phyloP scores from a whole-genome alignment of 2,113 vertebrate species.

The Ptyas mucosa region DNA sequence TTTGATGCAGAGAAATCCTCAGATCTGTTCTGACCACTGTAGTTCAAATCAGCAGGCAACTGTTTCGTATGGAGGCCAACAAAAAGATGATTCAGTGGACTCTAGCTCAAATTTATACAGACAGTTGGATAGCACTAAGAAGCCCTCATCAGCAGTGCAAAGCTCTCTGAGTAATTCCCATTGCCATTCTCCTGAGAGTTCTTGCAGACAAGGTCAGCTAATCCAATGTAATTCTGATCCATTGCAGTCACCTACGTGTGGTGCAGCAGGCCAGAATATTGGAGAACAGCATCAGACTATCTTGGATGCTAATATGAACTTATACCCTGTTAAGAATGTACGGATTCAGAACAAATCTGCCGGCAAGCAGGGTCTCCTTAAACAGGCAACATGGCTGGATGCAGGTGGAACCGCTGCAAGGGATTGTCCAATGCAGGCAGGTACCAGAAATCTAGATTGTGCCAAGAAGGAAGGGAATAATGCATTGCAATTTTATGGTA shows the following conservation, averaged over 20 bases:
- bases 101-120: background rate
- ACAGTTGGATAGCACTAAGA: slow-evolving; percentile 31
- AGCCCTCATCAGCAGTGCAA: background rate
- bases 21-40: slow-evolving; percentile 32
- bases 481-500: slow-evolving; percentile 21
- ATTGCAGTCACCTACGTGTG: slow-evolving; percentile 23
- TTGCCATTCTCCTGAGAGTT: slow-evolving; percentile 10
- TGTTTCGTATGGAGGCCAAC: slow-evolving; percentile 24
- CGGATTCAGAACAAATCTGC: slow-evolving; percentile 26
- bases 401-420: fast-evolving
- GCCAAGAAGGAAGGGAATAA: background rate
- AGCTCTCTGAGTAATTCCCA: slow-evolving; percentile 23
- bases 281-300: slow-evolving; percentile 12
- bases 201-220: slow-evolving; percentile 24
- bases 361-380: background rate
- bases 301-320: background rate
- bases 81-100: slow-evolving; percentile 35
- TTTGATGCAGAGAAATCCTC: slow-evolving; percentile 25
- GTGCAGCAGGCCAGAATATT: slow-evolving; percentile 25
- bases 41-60: slow-evolving; percentile 37
- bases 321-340: background rate
- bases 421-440: slow-evolving; percentile 22
- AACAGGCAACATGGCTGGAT: background rate
- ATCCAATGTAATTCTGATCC: slow-evolving; percentile 36
- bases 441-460: background rate